phyloP scores from a whole-genome alignment of 2,888 invertebrate genomes.

The Stenodera caucasica region DNA sequence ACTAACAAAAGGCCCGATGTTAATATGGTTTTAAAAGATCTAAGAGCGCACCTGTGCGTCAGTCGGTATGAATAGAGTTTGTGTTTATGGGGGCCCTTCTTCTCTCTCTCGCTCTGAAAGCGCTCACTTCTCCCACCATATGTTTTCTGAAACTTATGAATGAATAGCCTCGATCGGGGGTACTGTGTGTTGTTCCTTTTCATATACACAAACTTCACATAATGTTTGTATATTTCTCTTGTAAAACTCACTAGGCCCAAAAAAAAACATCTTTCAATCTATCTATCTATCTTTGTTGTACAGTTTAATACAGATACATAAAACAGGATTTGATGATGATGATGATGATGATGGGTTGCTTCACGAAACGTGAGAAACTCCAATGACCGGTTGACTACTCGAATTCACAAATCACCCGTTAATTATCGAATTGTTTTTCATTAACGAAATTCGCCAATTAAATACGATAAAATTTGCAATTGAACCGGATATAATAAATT shows the following conservation, averaged over 20 bases:
- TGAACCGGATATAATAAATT: not conserved
- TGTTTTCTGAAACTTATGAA: slow-evolving; percentile 55
- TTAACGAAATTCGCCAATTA: not conserved
- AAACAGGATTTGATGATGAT: slow-evolving; percentile 1
- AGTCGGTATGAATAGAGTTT: slow-evolving; percentile 33
- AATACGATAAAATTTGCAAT: too few species aligned
- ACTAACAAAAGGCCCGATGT: not conserved
- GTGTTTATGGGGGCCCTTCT: slow-evolving; percentile 22
- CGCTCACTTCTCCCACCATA: slow-evolving; percentile 45
- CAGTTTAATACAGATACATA: slow-evolving; percentile 1
- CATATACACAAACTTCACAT: not conserved
- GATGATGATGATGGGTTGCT: not conserved
- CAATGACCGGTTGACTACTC: not conserved
- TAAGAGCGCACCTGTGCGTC: slow-evolving; percentile 32
- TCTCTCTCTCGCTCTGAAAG: slow-evolving; percentile 34
- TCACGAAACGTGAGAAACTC: slow-evolving; percentile 4
- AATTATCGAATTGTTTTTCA: too few species aligned
- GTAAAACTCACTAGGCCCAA: too few species aligned
- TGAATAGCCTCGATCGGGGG: slow-evolving; percentile 57
- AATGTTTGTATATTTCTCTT: not conserved
- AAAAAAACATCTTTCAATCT: slow-evolving; percentile 2
- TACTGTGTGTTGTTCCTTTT: not conserved
- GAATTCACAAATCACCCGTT: not conserved
- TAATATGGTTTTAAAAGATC: slow-evolving; percentile 17
- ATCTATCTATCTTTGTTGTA: not conserved